phyloP scores from a whole-genome alignment of 2,797 vertebrate species.

The Hybognathus amarus region DNA sequence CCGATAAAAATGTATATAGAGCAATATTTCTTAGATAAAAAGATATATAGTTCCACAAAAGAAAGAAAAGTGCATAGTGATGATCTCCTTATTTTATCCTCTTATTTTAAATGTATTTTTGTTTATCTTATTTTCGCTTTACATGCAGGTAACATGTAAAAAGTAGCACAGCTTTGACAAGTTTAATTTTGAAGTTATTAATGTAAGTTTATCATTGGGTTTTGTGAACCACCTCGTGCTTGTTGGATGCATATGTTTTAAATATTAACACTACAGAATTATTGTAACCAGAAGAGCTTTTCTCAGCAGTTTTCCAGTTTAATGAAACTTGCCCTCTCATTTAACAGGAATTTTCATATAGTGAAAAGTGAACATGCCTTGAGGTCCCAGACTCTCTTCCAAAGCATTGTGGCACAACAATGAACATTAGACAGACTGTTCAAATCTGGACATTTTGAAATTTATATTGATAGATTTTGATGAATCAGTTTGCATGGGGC shows the following conservation, averaged over 20 bases:
- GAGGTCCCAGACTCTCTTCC: constrained; percentile 15
- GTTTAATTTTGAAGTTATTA: neutral
- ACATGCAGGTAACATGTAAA: neutral
- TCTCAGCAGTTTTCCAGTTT: neutral
- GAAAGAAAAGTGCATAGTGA: neutral
- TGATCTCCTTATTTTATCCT: neutral
- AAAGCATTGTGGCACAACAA: neutral
- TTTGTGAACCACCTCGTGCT: neutral
- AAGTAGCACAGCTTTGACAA: neutral
- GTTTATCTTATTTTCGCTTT: neutral
- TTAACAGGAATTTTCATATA: constrained; percentile 20
- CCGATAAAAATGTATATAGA: too few species aligned
- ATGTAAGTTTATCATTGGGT: neutral
- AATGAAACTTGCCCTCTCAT: neutral
- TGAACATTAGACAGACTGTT: neutral
- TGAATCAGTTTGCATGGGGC: neutral
- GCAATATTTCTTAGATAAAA: too few species aligned
- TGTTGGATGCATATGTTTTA: neutral
- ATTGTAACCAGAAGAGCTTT: neutral
- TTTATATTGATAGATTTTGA: neutral
- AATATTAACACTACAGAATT: neutral
- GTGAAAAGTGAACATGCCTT: neutral
- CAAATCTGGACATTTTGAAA: neutral
- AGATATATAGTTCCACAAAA: neutral
- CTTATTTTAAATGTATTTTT: neutral